Base-by-base conservation (phyloP, 2,797 vertebrate genomes). In the Morelia viridis region DNA sequence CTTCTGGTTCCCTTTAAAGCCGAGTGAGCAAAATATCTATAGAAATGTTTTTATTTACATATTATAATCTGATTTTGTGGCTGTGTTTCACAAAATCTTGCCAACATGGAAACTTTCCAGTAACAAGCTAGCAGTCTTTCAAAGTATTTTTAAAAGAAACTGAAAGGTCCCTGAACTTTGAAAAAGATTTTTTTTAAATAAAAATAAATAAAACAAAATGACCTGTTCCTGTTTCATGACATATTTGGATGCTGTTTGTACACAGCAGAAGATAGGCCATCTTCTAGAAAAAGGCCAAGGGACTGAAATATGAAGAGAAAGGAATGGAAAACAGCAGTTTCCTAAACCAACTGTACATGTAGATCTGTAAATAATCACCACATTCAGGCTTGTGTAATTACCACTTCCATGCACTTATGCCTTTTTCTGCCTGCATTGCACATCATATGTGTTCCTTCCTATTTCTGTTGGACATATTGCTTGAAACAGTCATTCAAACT, bases 11-110 rank as follows among this genome's bases (percentile, higher is more conserved):
- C 92, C 61, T 2, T 0, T 28, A 3, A 5, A 0, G 1, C 87
- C 19, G 0, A 0, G 35, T 80, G 71, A 0, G 0, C 0, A 3
- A 93, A 0, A 0, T 87, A 92, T 87, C 76, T 1, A 0, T 31
- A 7, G 56, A 46, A 83, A 46, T 58, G 62, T 19, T 11, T 80
- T 84, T 53, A 64, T 11, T 1, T 46, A 57, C 1, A 0, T 56
- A 15, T 93, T 0, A 0, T 88, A 2, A 0, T 76, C 71, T 92
- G 58, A 93, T 93, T 71, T 62, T 65, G 1, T 88, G 87, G 26
- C 85, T 90, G 35, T 87, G 89, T 4, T 53, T 0, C 31, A 65
- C 12, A 85, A 11, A 87, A 89, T 91, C 61, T 88, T 94, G 90
- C 94, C 31, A 84, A 89, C 57, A 26, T 95, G 91, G 86, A 15